These are phyloP conservation scores for Sesia bembeciformis DNA, from an alignment of 2,888 invertebrate genomes.

Conservation along the genomic window DNA sequence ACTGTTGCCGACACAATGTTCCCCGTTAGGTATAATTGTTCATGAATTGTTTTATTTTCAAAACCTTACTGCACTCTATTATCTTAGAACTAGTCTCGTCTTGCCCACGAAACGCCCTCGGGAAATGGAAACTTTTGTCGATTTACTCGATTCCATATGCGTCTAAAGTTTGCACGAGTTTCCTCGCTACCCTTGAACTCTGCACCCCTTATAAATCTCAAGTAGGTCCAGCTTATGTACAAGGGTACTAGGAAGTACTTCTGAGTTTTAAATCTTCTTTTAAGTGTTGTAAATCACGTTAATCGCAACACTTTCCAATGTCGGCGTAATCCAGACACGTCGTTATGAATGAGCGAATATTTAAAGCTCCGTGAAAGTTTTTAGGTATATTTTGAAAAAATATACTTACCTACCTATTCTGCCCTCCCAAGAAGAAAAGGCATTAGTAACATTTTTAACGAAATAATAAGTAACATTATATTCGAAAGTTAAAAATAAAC, in stretches of 20 bases:
- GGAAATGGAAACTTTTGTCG: neutral
- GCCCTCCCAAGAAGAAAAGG: no score
- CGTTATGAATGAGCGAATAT: constrained; percentile 11
- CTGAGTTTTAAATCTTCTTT: constrained; percentile 10
- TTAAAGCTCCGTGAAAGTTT: constrained; percentile 1
- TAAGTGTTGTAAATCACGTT: constrained; percentile 29
- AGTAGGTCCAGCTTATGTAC: neutral
- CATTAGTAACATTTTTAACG: no score
- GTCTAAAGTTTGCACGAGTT: constrained; percentile 4
- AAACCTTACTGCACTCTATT: no score
- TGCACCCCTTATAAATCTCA: constrained; percentile 3
- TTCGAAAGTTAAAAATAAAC: no score
- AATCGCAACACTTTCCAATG: constrained; percentile 21
- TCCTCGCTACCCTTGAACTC: constrained; percentile 22
- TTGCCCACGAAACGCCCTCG: neutral
- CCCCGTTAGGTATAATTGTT: no score
- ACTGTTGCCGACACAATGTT: neutral
- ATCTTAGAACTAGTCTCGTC: no score
- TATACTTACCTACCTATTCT: no score
- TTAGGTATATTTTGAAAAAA: no score
- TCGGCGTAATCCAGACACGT: constrained; percentile 9
- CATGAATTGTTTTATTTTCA: no score
- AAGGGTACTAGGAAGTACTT: neutral
- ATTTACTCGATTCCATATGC: neutral
- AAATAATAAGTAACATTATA: no score